phyloP scores from a whole-genome alignment of 2,888 invertebrate species.

The Sipha maydis region DNA sequence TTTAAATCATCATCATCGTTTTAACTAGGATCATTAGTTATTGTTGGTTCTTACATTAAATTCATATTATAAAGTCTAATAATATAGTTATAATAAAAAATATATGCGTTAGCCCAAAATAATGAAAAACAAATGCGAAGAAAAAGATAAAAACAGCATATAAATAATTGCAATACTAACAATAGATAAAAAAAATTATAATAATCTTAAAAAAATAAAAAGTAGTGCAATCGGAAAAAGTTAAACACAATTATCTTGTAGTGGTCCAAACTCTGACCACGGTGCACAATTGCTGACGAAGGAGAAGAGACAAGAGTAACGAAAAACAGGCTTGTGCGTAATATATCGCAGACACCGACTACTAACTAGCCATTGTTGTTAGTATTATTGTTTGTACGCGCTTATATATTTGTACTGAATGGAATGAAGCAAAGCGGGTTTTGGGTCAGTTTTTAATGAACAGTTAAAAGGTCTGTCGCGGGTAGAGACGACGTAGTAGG shows the following conservation, averaged over 20 bases:
- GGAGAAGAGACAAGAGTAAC: neutral
- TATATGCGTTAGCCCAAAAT: too few relatives aligned
- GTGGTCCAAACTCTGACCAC: too few relatives aligned
- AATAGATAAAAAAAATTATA: too few relatives aligned
- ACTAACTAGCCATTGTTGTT: neutral
- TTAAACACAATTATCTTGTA: too few relatives aligned
- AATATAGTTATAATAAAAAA: neutral
- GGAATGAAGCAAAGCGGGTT: conserved; percentile 43
- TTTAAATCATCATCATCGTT: too few relatives aligned
- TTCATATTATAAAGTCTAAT: neutral
- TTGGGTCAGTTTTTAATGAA: conserved; percentile 43
- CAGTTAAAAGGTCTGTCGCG: conserved; percentile 37
- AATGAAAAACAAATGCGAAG: too few relatives aligned
- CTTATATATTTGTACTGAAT: conserved; percentile 1
- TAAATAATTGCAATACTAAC: neutral
- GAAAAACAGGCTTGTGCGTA: neutral
- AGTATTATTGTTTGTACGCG: neutral
- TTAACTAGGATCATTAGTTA: neutral
- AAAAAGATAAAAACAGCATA: too few relatives aligned
- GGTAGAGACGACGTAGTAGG: conserved; percentile 25
- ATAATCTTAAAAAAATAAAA: too few relatives aligned
- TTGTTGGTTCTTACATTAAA: neutral
- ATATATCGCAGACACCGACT: neutral
- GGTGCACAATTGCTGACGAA: neutral
- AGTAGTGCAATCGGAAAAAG: too few relatives aligned